Conservation (phyloP, 1,140 invertebrate genomes). For the Steinernema khuongi region DNA sequence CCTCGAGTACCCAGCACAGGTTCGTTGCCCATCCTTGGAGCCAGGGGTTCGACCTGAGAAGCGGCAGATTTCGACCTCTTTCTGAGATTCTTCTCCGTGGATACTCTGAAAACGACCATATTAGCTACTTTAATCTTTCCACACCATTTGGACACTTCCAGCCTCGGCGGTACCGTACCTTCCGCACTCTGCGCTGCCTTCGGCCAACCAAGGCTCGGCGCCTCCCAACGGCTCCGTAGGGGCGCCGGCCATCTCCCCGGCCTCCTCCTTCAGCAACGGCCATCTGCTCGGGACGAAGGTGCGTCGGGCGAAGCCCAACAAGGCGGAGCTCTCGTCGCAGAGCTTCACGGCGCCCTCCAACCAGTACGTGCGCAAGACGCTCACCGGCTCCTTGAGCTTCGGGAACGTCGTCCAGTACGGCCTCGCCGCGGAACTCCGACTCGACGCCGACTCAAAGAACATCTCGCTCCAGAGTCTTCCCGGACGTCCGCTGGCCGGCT, state of each 20-base stretch:
- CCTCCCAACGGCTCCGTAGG: background rate
- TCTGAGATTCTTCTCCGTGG: too few species aligned
- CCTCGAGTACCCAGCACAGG: conserved; percentile 22
- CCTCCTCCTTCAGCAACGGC: background rate
- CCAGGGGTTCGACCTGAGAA: too few species aligned
- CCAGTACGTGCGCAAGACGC: conserved; percentile 15
- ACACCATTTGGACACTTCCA: too few species aligned
- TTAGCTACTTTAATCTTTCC: too few species aligned
- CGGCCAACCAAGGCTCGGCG: background rate
- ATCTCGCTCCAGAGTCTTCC: conserved; percentile 33
- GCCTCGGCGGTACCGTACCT: conserved; percentile 3
- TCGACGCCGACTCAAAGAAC: background rate
- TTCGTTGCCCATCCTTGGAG: too few species aligned
- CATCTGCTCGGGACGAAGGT: background rate
- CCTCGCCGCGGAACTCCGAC: conserved; percentile 26
- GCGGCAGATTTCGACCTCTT: too few species aligned
- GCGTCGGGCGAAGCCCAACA: background rate
- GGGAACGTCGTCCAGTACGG: conserved; percentile 28
- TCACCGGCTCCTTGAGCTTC: conserved; percentile 27
- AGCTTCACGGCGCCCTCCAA: conserved; percentile 4
- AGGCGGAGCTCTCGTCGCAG: conserved; percentile 2
- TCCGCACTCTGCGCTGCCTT: background rate
- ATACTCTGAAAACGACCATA: too few species aligned
- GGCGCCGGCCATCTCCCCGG: too few species aligned
- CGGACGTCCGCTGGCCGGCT: conserved; percentile 14